Conservation (phyloP, 2,797 vertebrate genomes). For the Tokudaia tokunoshimensis region DNA sequence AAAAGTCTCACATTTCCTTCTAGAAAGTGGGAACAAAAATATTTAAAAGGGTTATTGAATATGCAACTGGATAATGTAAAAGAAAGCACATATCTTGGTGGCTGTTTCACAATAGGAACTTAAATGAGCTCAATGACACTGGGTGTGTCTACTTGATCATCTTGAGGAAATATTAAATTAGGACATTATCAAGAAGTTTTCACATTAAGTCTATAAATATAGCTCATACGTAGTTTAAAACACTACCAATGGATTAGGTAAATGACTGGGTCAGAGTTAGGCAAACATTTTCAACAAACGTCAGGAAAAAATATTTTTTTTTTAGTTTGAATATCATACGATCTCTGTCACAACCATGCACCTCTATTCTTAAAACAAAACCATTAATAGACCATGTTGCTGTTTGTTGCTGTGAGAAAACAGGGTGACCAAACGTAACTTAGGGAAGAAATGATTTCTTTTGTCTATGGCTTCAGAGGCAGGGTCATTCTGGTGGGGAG, state of each 20-base stretch:
- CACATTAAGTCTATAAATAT: constrained; percentile 12
- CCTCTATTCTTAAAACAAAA: neutral
- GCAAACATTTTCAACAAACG: neutral
- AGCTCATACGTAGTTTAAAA: neutral
- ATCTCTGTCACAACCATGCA: constrained; percentile 34
- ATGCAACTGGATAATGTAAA: neutral
- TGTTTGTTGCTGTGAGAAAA: neutral
- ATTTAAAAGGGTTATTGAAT: constrained; percentile 2
- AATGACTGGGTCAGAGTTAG: neutral
- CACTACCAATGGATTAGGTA: constrained; percentile 1
- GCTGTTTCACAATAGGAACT: neutral
- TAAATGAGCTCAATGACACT: neutral
- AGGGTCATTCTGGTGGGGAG: neutral
- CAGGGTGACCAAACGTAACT: neutral
- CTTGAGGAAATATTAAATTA: constrained; percentile 20
- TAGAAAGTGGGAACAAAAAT: constrained; percentile 13
- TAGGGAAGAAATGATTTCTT: neutral
- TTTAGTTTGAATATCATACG: neutral
- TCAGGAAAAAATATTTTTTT: neutral
- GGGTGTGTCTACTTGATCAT: neutral
- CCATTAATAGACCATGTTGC: neutral
- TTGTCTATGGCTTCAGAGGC: no score
- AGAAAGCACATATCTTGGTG: neutral
- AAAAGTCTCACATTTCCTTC: constrained; percentile 16
- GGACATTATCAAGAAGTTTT: constrained; percentile 12